A percentile compares a stretch with the other conserved stretches of the same genome.
Conservation (phyloP, 2,888 invertebrate genomes). For the Arge pagana region DNA sequence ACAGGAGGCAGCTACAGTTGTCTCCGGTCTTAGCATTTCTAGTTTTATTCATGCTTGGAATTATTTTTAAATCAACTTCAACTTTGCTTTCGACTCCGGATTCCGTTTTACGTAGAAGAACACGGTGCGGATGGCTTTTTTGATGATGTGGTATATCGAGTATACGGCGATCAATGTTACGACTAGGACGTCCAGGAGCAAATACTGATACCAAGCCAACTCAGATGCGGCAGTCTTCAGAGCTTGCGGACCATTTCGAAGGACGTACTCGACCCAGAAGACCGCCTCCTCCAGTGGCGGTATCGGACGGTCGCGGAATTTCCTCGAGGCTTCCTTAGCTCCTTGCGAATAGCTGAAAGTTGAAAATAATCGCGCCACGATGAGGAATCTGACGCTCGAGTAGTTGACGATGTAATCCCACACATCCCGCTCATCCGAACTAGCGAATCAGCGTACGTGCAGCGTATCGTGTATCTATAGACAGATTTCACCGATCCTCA, state of each 20-base stretch:
- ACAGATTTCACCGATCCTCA: constrained; percentile 25
- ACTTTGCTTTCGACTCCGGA: not conserved
- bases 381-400: not conserved
- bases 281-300: constrained; percentile 34
- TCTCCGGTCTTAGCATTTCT: no score
- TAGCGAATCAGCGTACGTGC: no score
- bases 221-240: constrained; percentile 38
- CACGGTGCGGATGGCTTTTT: not conserved
- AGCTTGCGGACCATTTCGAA: constrained; percentile 38
- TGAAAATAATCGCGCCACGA: no score
- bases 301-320: constrained; percentile 33
- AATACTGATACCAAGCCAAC: constrained; percentile 40
- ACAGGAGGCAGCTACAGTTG: no score
- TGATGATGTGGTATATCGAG: not conserved
- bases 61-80: no score
- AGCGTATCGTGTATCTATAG: no score
- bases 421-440: no score
- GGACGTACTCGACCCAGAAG: constrained; percentile 37
- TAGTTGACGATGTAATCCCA: not conserved
- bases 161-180: not conserved
- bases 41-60: no score
- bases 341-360: constrained; percentile 33
- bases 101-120: not conserved
- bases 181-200: constrained; percentile 38
- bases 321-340: constrained; percentile 27